Evolutionary conservation across 2,797 vertebrate genomes (phyloP).

Genomic region (Falco rusticolus): DNA sequence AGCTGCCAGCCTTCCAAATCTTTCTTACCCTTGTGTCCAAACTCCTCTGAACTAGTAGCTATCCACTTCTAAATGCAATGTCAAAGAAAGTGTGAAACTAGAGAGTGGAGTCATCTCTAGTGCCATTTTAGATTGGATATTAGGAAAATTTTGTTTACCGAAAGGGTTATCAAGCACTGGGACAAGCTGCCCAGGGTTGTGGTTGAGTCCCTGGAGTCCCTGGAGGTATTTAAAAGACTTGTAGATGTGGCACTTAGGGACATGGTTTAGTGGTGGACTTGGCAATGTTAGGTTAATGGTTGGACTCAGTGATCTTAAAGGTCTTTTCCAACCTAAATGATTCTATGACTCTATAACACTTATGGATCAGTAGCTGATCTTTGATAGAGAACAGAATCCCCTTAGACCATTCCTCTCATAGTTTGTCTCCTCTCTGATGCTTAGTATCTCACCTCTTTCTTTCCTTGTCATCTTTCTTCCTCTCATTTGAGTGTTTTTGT

Average conservation of each 20-base stretch:
- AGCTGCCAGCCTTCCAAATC: not conserved
- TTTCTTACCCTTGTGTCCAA: not conserved
- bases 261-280: not conserved
- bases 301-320: not conserved
- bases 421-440: not conserved
- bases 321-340: not conserved
- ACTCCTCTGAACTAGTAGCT: not conserved
- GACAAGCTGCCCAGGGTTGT: not conserved
- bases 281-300: not conserved
- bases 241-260: not conserved
- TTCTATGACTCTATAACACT: not conserved
- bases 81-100: not conserved
- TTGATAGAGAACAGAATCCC: not conserved
- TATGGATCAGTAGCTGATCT: not conserved
- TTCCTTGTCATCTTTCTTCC: not conserved
- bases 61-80: not conserved
- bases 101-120: not conserved
- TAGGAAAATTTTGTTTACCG: not conserved
- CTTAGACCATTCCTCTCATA: not conserved
- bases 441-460: not conserved
- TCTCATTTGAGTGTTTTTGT: not conserved
- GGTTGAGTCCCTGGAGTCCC: not conserved
- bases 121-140: not conserved
- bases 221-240: not conserved
- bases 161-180: not conserved